A percentile compares a stretch with the other conserved stretches of the same genome.
phyloP scores from a whole-genome alignment of 2,113 vertebrate genomes.

The Himantopus leucocephalus region DNA sequence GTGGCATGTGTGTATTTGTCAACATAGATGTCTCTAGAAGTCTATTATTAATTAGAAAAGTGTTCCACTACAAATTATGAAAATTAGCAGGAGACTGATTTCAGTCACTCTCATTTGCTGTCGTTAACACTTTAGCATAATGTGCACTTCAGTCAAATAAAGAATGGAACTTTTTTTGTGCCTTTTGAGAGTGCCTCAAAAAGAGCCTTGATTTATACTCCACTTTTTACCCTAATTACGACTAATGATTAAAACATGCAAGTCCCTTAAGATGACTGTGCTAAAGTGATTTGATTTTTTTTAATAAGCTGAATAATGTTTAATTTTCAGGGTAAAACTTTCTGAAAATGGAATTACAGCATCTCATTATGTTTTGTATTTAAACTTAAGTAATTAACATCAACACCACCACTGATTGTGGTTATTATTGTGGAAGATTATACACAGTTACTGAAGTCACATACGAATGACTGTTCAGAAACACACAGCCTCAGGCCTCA shows the following conservation, averaged over 20 bases:
- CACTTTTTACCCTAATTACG: slow-evolving; percentile 64
- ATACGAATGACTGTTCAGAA: neutral
- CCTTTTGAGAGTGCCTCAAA: slow-evolving; percentile 48
- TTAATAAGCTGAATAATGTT: slow-evolving; percentile 10
- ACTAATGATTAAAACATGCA: slow-evolving; percentile 58
- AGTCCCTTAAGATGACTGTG: slow-evolving; percentile 37
- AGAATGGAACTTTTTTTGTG: slow-evolving; percentile 22
- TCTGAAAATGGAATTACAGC: neutral
- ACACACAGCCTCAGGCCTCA: neutral
- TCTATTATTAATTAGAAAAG: slow-evolving; percentile 54
- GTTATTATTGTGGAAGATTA: neutral
- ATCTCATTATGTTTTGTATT: neutral
- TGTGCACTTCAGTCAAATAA: slow-evolving; percentile 40
- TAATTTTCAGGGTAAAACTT: slow-evolving; percentile 16
- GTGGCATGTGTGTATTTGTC: neutral
- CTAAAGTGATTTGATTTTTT: neutral
- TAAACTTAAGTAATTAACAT: neutral
- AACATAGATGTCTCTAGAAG: slow-evolving; percentile 21
- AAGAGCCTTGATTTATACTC: slow-evolving; percentile 47
- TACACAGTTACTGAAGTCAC: neutral
- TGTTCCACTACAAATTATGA: slow-evolving; percentile 43
- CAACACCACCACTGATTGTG: neutral
- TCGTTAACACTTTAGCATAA: slow-evolving; percentile 42
- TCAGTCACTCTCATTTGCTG: neutral
- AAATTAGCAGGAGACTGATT: slow-evolving; percentile 42